Base-by-base conservation (phyloP, 1,140 invertebrate species). In the Hylyphantes graminicola region DNA sequence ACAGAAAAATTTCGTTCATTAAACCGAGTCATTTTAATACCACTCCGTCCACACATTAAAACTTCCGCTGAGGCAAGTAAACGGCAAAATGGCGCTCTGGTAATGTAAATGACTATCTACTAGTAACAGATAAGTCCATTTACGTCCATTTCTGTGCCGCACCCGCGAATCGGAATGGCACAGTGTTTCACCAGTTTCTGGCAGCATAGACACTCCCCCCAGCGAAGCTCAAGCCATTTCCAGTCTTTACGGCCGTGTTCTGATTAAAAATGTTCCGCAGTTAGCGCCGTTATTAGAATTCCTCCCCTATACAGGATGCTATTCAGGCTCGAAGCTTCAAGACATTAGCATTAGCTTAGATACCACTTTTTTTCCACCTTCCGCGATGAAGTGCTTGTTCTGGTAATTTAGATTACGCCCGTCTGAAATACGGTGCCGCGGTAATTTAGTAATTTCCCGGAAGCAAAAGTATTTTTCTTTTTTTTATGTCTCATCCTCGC, bases 261-360 rank as follows among this genome's bases (percentile, higher is more conserved):
- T 83, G 80, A 83, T 83, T 75, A 83, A 83, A 83, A 83, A 83
- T 73, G 70, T 35, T 75, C 61, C 35, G 80, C 80, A 81, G 79
- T 81, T 81, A 81, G 79, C 79, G 67, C 79, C 61, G 80, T 83
- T 83, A 83, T 83, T 83, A 83, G 80, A 83, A 75, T 75, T 74
- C 72, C 50, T 51, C 35, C 17, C 53, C 80, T 70, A 83, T 83
- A 64, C 61, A 65, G 80, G 80, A 75, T 75, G 80, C 65, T 83
- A 75, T 75, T 74, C 72, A 57, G 35, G 59, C 51, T 35, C 35
- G 80, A 50, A 67, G 70, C 70, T 83, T 65, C 72, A 48, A 63
- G 48, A 48, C 72, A 83, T 83, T 83, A 83, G 68, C 70, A 75
- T 83, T 81, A 81, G 67, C 63, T 73, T 63, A 61, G 79, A 81